Base-by-base conservation (phyloP, 2,113 vertebrate species). In the Leucopsar rothschildi region DNA sequence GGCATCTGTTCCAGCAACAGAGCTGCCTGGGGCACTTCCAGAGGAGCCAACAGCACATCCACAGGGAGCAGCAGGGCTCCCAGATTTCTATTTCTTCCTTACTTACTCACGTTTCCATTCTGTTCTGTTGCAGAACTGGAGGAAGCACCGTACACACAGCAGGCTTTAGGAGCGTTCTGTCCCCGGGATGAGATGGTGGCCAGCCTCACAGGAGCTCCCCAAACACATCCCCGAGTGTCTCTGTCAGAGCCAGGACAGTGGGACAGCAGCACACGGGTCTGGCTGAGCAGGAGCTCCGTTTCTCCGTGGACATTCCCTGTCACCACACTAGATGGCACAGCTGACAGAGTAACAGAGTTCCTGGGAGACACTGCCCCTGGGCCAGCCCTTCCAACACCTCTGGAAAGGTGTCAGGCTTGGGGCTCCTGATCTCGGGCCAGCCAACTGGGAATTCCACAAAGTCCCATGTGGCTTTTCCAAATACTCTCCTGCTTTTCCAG, bases 251-350 rank as follows among this genome's bases (percentile, higher is more conserved):
- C 39, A 27, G 53, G 16, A 25, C 0, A 35, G 45, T 1, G 16
- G n/a, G 61, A 45, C 25, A 31, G 63, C 14, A 18, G 55, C 33
- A 37, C 37, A 8, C 3, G 3, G 50, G 12, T 11, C 10, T 47
- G 29, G 11, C 42, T 49, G 24, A 57, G 70, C 61, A 18, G 33
- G 53, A 5, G 29, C 59, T 28, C 29, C 10, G 2, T 40, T 22
- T 35, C 47, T 69, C 61, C 2, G 29, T 4, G 14, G n/a, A 91
- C 70, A 55, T 92, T 42, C 90, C 55, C 35, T 21, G 45, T 72
- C 82, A 73, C 45, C 87, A 65, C 86, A 31, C 87, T 61, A 95
- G 94, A 47, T 71, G 94, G 96, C 96, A 95, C n/a, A 85, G 70
- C 17, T 39, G 80, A 49, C 73, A 39, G 56, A 49, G 8, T 4